Evolutionary conservation across 2,888 invertebrate genomes (phyloP).

Genomic region (Stictocephala bisonia): DNA sequence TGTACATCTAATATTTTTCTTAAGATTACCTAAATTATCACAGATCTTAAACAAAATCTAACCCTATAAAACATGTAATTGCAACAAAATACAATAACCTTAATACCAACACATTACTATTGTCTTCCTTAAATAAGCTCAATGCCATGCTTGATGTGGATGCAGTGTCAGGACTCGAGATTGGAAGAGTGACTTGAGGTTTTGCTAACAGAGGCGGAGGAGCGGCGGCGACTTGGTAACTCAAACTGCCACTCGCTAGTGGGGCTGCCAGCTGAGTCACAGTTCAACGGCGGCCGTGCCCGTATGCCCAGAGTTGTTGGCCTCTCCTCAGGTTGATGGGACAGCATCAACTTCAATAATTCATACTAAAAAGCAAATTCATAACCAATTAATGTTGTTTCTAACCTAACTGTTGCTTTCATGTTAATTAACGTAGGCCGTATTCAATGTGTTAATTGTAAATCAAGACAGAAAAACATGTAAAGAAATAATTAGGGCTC

Average conservation of each 20-base stretch:
- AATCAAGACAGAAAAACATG: no score
- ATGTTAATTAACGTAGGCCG: no score
- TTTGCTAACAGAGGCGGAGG: conserved; percentile 48
- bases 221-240: conserved; percentile 53
- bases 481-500: no score
- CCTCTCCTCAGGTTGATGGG: conserved; percentile 75
- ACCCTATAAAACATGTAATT: no score
- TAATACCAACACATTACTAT: no score
- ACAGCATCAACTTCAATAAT: conserved; percentile 82
- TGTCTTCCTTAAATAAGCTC: no score
- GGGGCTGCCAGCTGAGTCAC: conserved; percentile 54
- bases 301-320: conserved; percentile 81
- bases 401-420: no score
- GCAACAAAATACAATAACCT: no score
- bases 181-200: conserved; percentile 43
- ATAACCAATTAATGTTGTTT: neutral
- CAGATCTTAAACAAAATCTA: neutral
- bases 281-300: conserved; percentile 70
- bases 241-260: conserved; percentile 57
- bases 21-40: no score
- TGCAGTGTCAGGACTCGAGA: conserved; percentile 39
- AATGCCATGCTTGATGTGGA: no score
- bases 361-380: conserved; percentile 69
- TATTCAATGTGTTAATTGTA: no score
- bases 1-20: no score